Conservation (phyloP, 2,113 vertebrate genomes). For the Empidonax alnorum region DNA sequence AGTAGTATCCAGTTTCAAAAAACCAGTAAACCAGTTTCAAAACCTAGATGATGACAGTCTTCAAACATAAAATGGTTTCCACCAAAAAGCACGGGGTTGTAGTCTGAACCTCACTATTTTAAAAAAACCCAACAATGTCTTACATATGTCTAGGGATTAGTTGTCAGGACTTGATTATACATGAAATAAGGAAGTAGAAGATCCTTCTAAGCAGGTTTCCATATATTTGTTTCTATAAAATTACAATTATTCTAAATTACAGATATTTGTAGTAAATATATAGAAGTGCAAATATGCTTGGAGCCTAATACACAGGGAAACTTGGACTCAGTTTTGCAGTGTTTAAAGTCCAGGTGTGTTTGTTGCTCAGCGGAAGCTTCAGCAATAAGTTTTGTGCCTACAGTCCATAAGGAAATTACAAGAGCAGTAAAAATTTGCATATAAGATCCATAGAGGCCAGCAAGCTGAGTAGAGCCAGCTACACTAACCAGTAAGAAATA, state of each 20-base stretch:
- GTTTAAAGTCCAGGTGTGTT: background rate
- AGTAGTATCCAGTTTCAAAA: background rate
- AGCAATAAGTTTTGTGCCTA: background rate
- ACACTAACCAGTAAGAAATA: background rate
- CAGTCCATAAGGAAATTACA: background rate
- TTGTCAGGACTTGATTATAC: background rate
- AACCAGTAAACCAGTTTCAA: background rate
- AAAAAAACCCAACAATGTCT: background rate
- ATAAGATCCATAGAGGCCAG: background rate
- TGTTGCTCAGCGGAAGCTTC: background rate
- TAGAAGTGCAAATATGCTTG: background rate
- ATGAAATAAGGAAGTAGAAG: background rate
- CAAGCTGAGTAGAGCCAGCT: background rate
- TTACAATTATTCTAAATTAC: background rate
- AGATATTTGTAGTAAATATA: background rate
- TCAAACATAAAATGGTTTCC: background rate
- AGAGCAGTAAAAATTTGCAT: background rate
- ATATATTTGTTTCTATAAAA: background rate
- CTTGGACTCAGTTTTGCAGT: background rate
- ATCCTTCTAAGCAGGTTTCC: background rate
- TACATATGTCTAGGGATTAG: background rate
- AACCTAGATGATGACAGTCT: background rate
- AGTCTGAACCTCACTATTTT: background rate
- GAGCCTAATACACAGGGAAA: background rate
- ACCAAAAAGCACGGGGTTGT: background rate